phyloP scores from a whole-genome alignment of 2,888 invertebrate species.

The Halocaridina rubra region DNA sequence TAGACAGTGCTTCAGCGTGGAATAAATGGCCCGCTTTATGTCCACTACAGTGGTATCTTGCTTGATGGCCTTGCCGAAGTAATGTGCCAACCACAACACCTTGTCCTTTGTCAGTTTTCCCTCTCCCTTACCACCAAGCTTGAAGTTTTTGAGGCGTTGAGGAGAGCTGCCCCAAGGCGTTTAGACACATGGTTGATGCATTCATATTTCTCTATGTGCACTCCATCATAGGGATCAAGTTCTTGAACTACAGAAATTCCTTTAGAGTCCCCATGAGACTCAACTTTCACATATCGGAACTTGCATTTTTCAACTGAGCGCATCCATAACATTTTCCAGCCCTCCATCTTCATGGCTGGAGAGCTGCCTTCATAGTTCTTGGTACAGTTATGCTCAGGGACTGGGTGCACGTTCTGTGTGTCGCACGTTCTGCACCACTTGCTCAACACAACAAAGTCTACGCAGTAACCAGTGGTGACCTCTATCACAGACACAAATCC shows the following conservation, averaged over 20 bases:
- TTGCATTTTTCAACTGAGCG: slow-evolving; percentile 23
- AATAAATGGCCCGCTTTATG: neutral
- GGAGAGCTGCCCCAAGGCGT: neutral
- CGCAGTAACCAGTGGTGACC: neutral
- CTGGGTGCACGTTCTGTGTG: no score
- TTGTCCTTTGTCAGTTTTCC: slow-evolving; percentile 3
- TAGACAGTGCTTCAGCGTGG: neutral
- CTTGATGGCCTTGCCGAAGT: slow-evolving; percentile 1
- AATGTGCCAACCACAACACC: neutral
- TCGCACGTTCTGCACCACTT: slow-evolving; percentile 27
- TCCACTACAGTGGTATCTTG: neutral
- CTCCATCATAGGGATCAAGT: neutral
- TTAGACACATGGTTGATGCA: slow-evolving; percentile 19
- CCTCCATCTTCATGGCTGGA: slow-evolving; percentile 22
- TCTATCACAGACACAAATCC: slow-evolving; percentile 23
- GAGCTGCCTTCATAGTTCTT: slow-evolving; percentile 29
- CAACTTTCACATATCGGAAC: slow-evolving; percentile 8
- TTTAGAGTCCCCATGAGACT: slow-evolving; percentile 12
- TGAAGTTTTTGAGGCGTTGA: neutral
- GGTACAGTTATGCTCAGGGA: slow-evolving; percentile 12
- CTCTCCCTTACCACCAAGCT: neutral
- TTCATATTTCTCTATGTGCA: slow-evolving; percentile 1
- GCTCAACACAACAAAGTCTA: slow-evolving; percentile 12
- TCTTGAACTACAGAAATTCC: neutral
- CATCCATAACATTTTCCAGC: neutral